Base-by-base conservation (phyloP, 1,140 invertebrate species). In the Bicyclus anynana region DNA sequence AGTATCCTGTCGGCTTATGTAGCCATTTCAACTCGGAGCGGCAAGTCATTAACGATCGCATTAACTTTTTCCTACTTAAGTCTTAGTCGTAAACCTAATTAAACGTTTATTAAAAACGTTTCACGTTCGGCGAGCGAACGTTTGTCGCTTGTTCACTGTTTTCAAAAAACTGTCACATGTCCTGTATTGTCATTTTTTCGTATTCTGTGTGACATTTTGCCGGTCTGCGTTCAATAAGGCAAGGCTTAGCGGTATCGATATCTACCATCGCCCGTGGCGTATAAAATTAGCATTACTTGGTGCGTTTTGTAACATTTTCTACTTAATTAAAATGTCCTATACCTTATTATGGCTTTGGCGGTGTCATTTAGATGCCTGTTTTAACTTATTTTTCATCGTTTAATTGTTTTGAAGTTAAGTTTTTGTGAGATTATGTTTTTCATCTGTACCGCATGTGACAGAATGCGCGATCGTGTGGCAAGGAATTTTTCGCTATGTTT, bases 251-350 rank as follows among this genome's bases (percentile, higher is more conserved):
- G 18, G 42, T 29, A 38, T 56, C 29, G 4, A 21, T 29, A 50
- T 56, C 35, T 56, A 27, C 6, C 18, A n/a, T 14, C 5, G 13
- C 3, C 2, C 37, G 40, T 33, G 20, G 20, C 12, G 46, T 46
- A 40, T 40, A 33, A 40, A 54, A 54, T 46, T 29, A 56, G 21
- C 33, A 56, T 56, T 56, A 35, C 38, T 49, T 38, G 14, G 48
- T 13, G 23, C 21, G 47, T 26, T 48, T 50, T 6, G 23, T 40
- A 40, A 56, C 26, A 37, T 26, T 29, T 29, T 49, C 23, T 52
- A 23, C 53, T 49, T 56, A 37, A 56, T 56, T 56, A 56, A 50
- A 56, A 16, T 17, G 17, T 56, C 7, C 44, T 42, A 17, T 50
- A 21, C 18, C 47, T 56, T 42, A 14, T 49, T 27, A 49, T 56